Conservation (phyloP, 2,797 vertebrate genomes). For the Macropus fuliginosus region DNA sequence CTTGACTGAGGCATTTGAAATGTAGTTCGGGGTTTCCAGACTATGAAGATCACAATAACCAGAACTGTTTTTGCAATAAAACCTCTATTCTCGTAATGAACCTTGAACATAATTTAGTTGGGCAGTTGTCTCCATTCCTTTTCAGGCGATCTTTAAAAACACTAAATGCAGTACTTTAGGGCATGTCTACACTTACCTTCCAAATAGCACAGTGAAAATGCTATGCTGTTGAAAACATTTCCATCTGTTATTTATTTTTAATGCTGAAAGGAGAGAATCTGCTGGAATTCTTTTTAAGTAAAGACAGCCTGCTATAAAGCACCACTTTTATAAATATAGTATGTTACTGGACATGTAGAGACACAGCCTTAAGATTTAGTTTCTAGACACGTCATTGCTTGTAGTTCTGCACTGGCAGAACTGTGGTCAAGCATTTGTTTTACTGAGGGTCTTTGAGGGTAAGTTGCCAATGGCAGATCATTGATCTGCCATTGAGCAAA, state of each 20-base stretch:
- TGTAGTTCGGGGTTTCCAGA: not conserved
- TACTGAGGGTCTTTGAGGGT: not conserved
- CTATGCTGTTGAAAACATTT: not conserved
- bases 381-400: not conserved
- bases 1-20: not conserved
- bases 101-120: not conserved
- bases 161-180: not conserved
- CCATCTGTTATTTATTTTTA: conserved; percentile 2
- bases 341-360: not conserved
- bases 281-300: not conserved
- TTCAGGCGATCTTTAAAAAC: not conserved
- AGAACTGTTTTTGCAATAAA: not conserved
- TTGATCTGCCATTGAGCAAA: not conserved
- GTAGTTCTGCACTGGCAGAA: not conserved
- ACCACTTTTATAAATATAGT: not conserved
- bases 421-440: not conserved
- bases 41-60: not conserved
- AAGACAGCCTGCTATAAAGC: not conserved
- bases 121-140: not conserved
- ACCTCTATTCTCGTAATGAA: not conserved
- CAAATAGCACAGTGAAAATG: conserved; percentile 7
- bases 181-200: not conserved
- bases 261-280: not conserved
- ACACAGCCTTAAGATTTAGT: not conserved
- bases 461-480: no score